A percentile compares a stretch with the other conserved stretches of the same genome.
phyloP scores from a whole-genome alignment of 1,140 invertebrate genomes.

The Cyrtorhinus lividipennis region DNA sequence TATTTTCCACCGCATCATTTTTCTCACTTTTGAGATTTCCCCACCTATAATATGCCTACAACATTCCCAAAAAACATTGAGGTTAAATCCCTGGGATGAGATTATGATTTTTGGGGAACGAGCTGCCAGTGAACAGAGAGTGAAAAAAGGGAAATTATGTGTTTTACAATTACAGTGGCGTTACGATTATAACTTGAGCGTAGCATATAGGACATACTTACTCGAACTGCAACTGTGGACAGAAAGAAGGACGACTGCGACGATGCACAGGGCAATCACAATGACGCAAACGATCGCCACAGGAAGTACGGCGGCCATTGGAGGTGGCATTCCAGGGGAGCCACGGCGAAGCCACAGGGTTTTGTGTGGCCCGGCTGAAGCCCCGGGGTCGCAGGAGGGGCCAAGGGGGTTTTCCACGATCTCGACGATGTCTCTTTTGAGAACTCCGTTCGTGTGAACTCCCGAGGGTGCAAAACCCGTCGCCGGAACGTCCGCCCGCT shows the following conservation, averaged over 20 bases:
- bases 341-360: conserved; percentile 15
- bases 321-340: conserved; percentile 4
- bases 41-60: too few relatives aligned
- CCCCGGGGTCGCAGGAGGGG: conserved; percentile 2
- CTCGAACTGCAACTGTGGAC: conserved; percentile 4
- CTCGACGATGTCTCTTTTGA: conserved; percentile 16
- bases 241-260: conserved; percentile 8
- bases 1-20: too few relatives aligned
- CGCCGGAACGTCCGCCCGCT: not conserved
- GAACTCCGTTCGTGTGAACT: conserved; percentile 2
- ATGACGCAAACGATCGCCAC: conserved; percentile 18
- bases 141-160: too few relatives aligned
- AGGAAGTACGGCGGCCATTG: conserved; percentile 8
- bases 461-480: not conserved
- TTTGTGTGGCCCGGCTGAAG: conserved; percentile 9
- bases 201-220: conserved; percentile 8
- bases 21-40: too few relatives aligned
- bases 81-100: too few relatives aligned
- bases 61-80: too few relatives aligned
- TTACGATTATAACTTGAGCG: too few relatives aligned
- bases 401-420: conserved; percentile 18
- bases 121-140: too few relatives aligned
- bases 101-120: too few relatives aligned
- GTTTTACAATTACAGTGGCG: too few relatives aligned
- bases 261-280: conserved; percentile 15